phyloP scores from a whole-genome alignment of 2,888 invertebrate genomes.

The Drosophila longiperda region DNA sequence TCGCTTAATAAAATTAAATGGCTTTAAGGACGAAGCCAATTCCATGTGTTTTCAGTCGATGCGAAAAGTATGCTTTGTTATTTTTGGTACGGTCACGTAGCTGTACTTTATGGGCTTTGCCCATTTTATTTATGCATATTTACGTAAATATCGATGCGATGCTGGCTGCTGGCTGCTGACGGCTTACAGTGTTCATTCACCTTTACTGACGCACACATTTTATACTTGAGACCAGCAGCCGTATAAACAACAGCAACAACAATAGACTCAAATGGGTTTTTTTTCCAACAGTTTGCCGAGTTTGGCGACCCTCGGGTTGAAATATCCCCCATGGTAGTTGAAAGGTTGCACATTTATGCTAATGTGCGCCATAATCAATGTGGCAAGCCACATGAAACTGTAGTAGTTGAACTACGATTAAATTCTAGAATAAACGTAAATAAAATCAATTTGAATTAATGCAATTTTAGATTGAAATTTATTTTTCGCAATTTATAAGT shows the following conservation, averaged over 20 bases:
- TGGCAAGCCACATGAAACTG: constrained; percentile 27
- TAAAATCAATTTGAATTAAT: neutral
- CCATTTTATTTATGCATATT: constrained; percentile 61
- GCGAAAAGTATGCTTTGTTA: constrained; percentile 49
- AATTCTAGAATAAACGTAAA: neutral
- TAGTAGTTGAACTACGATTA: constrained; percentile 6
- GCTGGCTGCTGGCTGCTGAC: constrained; percentile 25
- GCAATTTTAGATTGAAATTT: neutral
- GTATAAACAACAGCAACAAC: constrained; percentile 20
- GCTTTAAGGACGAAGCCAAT: constrained; percentile 65
- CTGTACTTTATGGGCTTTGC: constrained; percentile 48
- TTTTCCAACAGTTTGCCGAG: constrained; percentile 24
- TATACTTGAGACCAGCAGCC: constrained; percentile 59
- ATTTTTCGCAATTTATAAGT: constrained; percentile 9
- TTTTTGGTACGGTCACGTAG: constrained; percentile 43
- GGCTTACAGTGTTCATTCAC: constrained; percentile 65
- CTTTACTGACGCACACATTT: constrained; percentile 50
- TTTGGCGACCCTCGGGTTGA: constrained; percentile 37
- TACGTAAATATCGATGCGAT: constrained; percentile 61
- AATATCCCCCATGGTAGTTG: constrained; percentile 20
- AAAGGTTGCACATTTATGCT: constrained; percentile 50
- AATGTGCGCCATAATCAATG: constrained; percentile 54
- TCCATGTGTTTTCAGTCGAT: constrained; percentile 16
- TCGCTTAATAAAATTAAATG: constrained; percentile 73
- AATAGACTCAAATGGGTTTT: constrained; percentile 47